Conservation (phyloP, 2,797 vertebrate genomes). For the Phalloptychus januarius region DNA sequence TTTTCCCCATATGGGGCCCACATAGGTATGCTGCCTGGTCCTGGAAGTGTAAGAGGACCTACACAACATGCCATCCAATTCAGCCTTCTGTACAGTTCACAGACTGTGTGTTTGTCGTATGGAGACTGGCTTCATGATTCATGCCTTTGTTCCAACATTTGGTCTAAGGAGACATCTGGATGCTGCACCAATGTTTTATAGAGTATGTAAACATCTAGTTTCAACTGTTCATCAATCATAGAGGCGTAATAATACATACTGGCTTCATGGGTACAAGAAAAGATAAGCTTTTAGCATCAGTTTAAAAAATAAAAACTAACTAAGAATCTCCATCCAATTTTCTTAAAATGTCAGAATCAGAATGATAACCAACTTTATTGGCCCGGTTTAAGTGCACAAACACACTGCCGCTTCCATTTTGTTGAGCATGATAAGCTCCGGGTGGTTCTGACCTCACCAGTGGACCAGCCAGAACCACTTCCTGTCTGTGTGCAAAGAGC, state of each 20-base stretch:
- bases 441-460: no score
- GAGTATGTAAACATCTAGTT: not conserved
- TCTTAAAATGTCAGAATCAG: no score
- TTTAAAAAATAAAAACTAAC: not conserved
- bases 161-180: not conserved
- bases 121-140: not conserved
- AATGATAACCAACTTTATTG: no score
- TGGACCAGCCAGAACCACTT: no score
- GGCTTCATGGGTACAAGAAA: not conserved
- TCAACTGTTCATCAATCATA: not conserved
- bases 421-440: no score
- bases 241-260: not conserved
- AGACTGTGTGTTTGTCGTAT: not conserved
- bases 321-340: not conserved
- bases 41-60: not conserved
- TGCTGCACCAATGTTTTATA: not conserved
- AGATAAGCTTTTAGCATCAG: not conserved
- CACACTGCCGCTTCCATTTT: no score
- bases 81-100: no score
- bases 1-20: no score
- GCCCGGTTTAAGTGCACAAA: no score
- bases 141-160: not conserved
- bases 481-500: no score
- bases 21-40: no score
- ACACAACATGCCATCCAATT: not conserved